phyloP scores from a whole-genome alignment of 2,888 invertebrate species.

The Phania funesta region DNA sequence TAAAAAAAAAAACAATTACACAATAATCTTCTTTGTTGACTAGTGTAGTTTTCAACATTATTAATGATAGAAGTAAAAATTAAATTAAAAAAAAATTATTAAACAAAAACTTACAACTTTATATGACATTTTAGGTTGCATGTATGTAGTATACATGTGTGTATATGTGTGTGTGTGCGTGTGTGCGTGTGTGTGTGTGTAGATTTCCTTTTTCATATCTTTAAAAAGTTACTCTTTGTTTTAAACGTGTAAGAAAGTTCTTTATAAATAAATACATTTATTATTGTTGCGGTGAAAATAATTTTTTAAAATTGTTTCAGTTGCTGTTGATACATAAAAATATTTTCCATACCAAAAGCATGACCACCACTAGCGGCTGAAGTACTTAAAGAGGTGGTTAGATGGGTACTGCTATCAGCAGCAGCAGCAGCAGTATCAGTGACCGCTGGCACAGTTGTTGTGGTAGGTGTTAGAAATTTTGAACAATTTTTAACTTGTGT shows the following conservation, averaged over 20 bases:
- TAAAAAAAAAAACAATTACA: no score
- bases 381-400: constrained; percentile 16
- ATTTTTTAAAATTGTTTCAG: constrained; percentile 67
- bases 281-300: no score
- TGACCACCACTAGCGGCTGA: constrained; percentile 8
- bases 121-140: constrained; percentile 34
- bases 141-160: neutral
- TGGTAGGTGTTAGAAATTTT: constrained; percentile 51
- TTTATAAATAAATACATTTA: no score
- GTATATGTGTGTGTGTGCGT: neutral
- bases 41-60: constrained; percentile 29
- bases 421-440: neutral
- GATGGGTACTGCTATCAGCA: neutral
- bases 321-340: constrained; percentile 69
- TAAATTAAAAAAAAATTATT: neutral
- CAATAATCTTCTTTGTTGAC: constrained; percentile 18
- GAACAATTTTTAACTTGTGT: constrained; percentile 55
- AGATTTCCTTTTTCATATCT: neutral
- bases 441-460: constrained; percentile 19
- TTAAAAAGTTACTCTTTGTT: neutral
- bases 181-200: neutral
- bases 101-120: constrained; percentile 6
- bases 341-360: constrained; percentile 49
- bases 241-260: no score
- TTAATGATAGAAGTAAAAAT: neutral